phyloP scores from a whole-genome alignment of 1,140 invertebrate genomes.

The Trachymyrmex septentrionalis region DNA sequence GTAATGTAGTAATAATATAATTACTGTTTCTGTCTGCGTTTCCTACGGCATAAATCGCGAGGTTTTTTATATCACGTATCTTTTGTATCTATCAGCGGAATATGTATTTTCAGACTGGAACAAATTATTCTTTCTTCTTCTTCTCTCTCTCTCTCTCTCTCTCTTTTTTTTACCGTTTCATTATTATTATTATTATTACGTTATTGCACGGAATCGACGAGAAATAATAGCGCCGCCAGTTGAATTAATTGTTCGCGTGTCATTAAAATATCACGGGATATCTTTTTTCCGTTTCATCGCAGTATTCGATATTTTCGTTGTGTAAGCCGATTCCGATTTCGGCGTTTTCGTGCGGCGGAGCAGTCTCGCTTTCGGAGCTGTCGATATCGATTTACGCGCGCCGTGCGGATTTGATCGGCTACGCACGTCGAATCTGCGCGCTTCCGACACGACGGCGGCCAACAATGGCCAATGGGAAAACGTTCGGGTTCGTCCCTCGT shows the following conservation, averaged over 20 bases:
- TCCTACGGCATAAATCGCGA: constrained; percentile 12
- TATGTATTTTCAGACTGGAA: background rate
- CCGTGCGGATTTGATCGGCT: constrained; percentile 51
- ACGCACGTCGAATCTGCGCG: constrained; percentile 39
- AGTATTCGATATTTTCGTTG: constrained; percentile 54
- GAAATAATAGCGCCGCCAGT: background rate
- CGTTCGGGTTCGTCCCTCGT: background rate
- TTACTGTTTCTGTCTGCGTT: constrained; percentile 9
- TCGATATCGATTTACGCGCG: constrained; percentile 66
- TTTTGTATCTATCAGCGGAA: background rate
- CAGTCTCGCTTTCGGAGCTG: constrained; percentile 45
- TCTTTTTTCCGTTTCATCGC: constrained; percentile 4
- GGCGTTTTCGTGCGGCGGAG: constrained; percentile 16
- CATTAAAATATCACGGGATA: constrained; percentile 40
- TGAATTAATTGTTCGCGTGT: constrained; percentile 49
- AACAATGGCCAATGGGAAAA: constrained; percentile 45
- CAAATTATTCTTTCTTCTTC: background rate
- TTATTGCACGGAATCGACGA: constrained; percentile 21
- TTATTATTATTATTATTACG: constrained; percentile 17
- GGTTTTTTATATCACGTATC: constrained; percentile 1
- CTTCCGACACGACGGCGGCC: constrained; percentile 1
- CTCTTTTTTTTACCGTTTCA: background rate
- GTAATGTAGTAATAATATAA: constrained; percentile 57
- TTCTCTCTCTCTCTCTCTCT: background rate
- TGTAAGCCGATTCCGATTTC: constrained; percentile 57